phyloP scores from a whole-genome alignment of 2,888 invertebrate genomes.

The Eutolmus rufibarbis region DNA sequence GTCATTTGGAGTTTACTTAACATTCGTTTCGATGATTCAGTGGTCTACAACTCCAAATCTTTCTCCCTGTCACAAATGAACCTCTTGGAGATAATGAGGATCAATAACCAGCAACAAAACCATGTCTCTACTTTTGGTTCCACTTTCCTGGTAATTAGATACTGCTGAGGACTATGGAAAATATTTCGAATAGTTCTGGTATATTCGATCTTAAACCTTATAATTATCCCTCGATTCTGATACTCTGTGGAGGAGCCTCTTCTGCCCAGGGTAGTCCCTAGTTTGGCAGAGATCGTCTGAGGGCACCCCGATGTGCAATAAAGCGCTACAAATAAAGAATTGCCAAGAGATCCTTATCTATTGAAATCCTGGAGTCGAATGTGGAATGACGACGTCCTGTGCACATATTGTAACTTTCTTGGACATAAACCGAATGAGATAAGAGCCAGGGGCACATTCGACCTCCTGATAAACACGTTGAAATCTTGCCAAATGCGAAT shows the following conservation, averaged over 20 bases:
- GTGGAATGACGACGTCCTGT: conserved; percentile 8
- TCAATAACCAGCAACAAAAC: neutral
- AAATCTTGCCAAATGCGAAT: conserved; percentile 29
- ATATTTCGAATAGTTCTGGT: neutral
- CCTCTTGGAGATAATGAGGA: neutral
- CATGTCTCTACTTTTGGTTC: neutral
- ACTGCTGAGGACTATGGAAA: neutral
- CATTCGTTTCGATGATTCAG: neutral
- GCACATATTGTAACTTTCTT: conserved; percentile 9
- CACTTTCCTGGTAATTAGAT: neutral
- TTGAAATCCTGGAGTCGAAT: conserved; percentile 7
- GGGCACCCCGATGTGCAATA: conserved; percentile 6
- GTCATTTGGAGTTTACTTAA: neutral
- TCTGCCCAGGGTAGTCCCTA: neutral
- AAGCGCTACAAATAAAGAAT: conserved; percentile 9
- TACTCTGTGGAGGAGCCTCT: neutral
- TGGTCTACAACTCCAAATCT: neutral
- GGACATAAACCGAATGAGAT: conserved; percentile 19
- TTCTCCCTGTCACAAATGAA: neutral
- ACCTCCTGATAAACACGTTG: conserved; percentile 11
- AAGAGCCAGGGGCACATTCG: neutral
- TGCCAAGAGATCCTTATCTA: conserved; percentile 24
- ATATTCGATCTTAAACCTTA: neutral
- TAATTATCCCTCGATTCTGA: neutral
- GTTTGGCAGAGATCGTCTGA: neutral